These are phyloP conservation scores for Solen grandis DNA, from an alignment of 1,140 invertebrate species.

Conservation along the genomic window DNA sequence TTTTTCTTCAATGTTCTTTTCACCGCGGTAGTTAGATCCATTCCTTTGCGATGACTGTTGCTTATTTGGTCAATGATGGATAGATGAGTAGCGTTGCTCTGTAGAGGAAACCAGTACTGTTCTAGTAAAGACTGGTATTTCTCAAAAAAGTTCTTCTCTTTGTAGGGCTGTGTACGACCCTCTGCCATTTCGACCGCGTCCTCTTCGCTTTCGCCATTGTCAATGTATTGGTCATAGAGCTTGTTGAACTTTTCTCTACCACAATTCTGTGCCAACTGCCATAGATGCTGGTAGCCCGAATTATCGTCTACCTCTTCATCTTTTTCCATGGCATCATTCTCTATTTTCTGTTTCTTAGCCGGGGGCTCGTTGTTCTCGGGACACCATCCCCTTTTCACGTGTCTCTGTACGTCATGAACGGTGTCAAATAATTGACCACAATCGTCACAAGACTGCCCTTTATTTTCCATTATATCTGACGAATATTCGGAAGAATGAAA, in stretches of 20 bases:
- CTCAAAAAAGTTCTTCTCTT: not conserved
- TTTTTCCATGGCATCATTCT: not conserved
- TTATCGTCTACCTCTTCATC: constrained; percentile 6
- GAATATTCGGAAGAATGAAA: no score
- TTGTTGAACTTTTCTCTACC: not conserved
- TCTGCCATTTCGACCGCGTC: not conserved
- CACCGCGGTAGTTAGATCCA: not conserved
- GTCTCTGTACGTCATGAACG: constrained; percentile 21
- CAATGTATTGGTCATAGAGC: not conserved
- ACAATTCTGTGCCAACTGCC: not conserved
- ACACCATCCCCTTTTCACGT: constrained; percentile 12
- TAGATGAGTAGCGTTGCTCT: not conserved
- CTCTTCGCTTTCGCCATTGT: constrained; percentile 2
- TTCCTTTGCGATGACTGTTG: not conserved
- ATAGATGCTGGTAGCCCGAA: not conserved
- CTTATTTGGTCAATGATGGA: not conserved
- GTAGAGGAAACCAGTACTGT: not conserved
- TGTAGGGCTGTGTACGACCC: no score
- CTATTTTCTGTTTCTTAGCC: constrained; percentile 3
- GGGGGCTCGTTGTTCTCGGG: not conserved
- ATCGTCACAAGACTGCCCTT: not conserved
- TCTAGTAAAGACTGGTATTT: no score
- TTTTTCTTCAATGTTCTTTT: not conserved
- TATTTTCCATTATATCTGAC: not conserved
- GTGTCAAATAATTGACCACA: no score